A percentile compares a stretch with the other conserved stretches of the same genome.
phyloP scores from a whole-genome alignment of 2,888 invertebrate species.

The Latrodectus elegans region DNA sequence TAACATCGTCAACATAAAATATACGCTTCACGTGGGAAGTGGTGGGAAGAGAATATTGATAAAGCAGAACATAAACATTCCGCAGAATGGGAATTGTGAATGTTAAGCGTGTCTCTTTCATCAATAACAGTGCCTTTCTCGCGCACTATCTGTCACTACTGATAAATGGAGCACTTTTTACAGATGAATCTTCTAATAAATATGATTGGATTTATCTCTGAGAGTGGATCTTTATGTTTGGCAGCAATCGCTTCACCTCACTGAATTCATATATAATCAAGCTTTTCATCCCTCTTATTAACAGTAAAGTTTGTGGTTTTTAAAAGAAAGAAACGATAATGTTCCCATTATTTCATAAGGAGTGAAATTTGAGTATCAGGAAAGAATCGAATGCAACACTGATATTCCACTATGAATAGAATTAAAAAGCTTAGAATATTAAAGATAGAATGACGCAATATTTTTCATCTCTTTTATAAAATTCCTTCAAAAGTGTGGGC shows the following conservation, averaged over 20 bases:
- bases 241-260: constrained; percentile 24
- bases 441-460: no score
- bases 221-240: constrained; percentile 49
- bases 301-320: constrained; percentile 20
- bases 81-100: constrained; percentile 41
- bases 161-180: constrained; percentile 55
- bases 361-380: no score
- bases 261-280: constrained; percentile 22
- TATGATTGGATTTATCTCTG: constrained; percentile 53
- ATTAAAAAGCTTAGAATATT: no score
- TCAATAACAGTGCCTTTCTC: constrained; percentile 37
- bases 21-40: constrained; percentile 11
- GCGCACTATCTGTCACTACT: constrained; percentile 27
- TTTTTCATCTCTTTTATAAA: no score
- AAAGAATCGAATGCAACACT: no score
- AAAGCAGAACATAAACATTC: constrained; percentile 41
- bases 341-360: constrained; percentile 7
- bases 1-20: constrained; percentile 55
- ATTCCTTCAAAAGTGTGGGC: no score
- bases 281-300: constrained; percentile 7
- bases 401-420: no score
- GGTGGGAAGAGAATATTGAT: constrained; percentile 16
- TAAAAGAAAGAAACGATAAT: constrained; percentile 5
- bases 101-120: constrained; percentile 36
- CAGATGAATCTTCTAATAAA: constrained; percentile 49